A percentile compares a stretch with the other conserved stretches of the same genome.
phyloP scores from a whole-genome alignment of 2,113 vertebrate species.

The Ceyx margarethae region DNA sequence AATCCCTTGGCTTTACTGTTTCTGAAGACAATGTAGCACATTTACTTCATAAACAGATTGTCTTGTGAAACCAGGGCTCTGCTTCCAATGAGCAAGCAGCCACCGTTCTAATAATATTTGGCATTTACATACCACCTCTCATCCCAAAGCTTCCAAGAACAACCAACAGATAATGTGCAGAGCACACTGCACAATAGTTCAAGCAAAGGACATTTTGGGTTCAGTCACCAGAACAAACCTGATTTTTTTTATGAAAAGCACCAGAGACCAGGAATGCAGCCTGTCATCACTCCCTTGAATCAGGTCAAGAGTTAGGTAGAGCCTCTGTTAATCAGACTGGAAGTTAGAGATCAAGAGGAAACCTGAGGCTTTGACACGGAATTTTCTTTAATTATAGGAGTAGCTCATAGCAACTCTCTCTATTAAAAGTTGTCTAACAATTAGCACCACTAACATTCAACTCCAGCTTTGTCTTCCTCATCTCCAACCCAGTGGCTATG shows the following conservation, averaged over 20 bases:
- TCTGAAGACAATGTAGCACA: neutral
- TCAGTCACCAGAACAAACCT: neutral
- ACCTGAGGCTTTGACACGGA: neutral
- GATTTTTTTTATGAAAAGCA: neutral
- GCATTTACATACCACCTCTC: neutral
- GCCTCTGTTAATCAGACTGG: neutral
- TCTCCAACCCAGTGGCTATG: neutral
- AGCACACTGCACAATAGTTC: neutral
- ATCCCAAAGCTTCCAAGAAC: conserved; percentile 12
- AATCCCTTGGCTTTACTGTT: neutral
- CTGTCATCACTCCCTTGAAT: neutral
- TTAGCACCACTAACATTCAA: neutral
- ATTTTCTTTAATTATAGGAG: neutral
- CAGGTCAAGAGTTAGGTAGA: neutral
- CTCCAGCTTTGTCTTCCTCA: neutral
- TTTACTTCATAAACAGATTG: neutral
- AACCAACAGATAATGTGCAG: neutral
- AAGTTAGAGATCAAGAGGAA: neutral
- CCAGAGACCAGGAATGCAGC: neutral
- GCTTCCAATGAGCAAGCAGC: neutral
- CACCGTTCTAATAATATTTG: neutral
- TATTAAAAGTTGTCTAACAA: neutral
- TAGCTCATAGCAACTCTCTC: neutral
- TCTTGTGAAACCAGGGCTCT: neutral
- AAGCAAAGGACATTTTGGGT: neutral